Percentiles rank a stretch among this genome's conserved stretches.
Conservation (phyloP, 1,140 invertebrate genomes). For the Drosophila ambigua region DNA sequence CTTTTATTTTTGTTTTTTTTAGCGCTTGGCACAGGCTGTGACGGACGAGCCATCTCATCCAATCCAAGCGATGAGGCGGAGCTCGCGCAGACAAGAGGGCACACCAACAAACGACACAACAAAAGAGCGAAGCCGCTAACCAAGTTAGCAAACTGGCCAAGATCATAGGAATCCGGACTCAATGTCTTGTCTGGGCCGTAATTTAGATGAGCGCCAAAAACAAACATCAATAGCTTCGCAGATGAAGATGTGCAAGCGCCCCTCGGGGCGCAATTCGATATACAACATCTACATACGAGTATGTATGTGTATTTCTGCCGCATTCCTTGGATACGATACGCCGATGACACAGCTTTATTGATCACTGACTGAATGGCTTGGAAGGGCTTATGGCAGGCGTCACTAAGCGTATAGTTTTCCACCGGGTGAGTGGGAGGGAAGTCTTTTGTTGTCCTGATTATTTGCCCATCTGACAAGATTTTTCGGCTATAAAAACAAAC, state of each 20-base stretch:
- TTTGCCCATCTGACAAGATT: slow-evolving; percentile 34
- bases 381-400: not conserved
- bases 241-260: slow-evolving; percentile 41
- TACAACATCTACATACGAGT: not conserved
- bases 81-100: slow-evolving; percentile 21
- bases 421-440: slow-evolving; percentile 17
- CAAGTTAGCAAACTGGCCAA: slow-evolving; percentile 43
- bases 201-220: slow-evolving; percentile 8
- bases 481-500: slow-evolving; percentile 1
- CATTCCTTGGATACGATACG: slow-evolving; percentile 24
- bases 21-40: slow-evolving; percentile 71
- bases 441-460: slow-evolving; percentile 29
- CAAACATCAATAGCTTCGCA: slow-evolving; percentile 27
- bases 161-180: slow-evolving; percentile 44
- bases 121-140: slow-evolving; percentile 25
- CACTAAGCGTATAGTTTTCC: slow-evolving; percentile 5
- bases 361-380: slow-evolving; percentile 20
- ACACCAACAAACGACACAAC: slow-evolving; percentile 1
- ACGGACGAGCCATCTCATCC: slow-evolving; percentile 34
- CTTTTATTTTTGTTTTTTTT: slow-evolving; percentile 47
- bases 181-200: slow-evolving; percentile 7
- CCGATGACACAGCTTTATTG: slow-evolving; percentile 21
- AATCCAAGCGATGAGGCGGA: slow-evolving; percentile 47
- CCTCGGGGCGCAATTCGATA: slow-evolving; percentile 13
- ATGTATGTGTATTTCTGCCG: slow-evolving; percentile 12